Percentiles rank a stretch among this genome's conserved stretches.
These are phyloP conservation scores for Rachycentron canadum DNA, from an alignment of 2,797 vertebrate genomes.

Conservation along the genomic window DNA sequence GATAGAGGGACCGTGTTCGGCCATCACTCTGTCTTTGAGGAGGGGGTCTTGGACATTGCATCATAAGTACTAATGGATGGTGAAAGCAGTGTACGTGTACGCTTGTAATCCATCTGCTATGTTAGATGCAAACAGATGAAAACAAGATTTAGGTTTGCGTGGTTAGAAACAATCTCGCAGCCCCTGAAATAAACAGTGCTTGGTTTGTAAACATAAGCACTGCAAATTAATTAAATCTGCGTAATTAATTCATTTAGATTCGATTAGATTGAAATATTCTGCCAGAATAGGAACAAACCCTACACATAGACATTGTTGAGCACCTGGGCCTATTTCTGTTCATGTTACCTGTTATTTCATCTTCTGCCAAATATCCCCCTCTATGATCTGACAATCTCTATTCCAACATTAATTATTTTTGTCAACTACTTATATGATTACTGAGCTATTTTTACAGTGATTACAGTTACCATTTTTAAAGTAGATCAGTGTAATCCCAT, in stretches of 20 bases:
- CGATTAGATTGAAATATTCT: slow-evolving; percentile 4
- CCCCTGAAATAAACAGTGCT: neutral
- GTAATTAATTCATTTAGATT: neutral
- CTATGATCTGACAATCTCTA: slow-evolving; percentile 30
- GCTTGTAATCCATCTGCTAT: slow-evolving; percentile 21
- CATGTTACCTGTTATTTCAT: neutral
- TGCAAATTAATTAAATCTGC: slow-evolving; percentile 7
- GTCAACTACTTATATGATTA: slow-evolving; percentile 59
- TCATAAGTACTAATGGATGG: slow-evolving; percentile 30
- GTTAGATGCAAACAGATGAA: neutral
- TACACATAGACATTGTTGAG: neutral
- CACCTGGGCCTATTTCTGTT: slow-evolving; percentile 1
- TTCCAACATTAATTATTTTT: slow-evolving; percentile 56
- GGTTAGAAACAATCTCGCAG: neutral
- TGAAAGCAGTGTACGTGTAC: neutral
- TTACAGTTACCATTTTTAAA: slow-evolving; percentile 61
- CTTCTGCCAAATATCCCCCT: slow-evolving; percentile 28
- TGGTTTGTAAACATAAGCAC: slow-evolving; percentile 3
- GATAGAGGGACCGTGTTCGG: slow-evolving; percentile 56
- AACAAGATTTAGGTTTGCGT: neutral
- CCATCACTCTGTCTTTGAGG: slow-evolving; percentile 56
- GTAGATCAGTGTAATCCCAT: slow-evolving; percentile 72
- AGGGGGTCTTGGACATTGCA: slow-evolving; percentile 34
- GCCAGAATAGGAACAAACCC: neutral
- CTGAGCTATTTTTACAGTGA: slow-evolving; percentile 59